phyloP scores from a whole-genome alignment of 2,113 vertebrate genomes.

The Gallinago undulata region DNA sequence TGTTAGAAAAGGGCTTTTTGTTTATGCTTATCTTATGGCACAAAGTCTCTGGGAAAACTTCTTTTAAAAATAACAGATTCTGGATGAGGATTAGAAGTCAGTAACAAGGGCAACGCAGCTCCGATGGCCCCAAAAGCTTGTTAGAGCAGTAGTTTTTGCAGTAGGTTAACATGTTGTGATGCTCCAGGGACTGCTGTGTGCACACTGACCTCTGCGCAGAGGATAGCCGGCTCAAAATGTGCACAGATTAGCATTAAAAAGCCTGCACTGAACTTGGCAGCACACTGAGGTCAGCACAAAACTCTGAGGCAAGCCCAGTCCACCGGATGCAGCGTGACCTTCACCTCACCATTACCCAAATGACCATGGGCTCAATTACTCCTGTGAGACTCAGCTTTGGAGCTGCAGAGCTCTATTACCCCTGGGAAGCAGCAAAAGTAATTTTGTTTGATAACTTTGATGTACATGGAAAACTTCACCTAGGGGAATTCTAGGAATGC shows the following conservation, averaged over 20 bases:
- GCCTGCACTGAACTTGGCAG: background rate
- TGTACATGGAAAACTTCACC: background rate
- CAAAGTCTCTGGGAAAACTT: background rate
- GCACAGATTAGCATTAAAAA: background rate
- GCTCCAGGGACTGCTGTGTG: background rate
- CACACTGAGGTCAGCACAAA: background rate
- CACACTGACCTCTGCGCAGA: background rate
- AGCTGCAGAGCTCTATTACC: background rate
- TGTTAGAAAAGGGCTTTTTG: background rate
- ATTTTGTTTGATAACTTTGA: background rate
- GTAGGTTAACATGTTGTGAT: background rate
- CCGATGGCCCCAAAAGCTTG: background rate
- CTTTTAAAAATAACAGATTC: background rate
- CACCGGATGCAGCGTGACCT: background rate
- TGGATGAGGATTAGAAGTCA: background rate
- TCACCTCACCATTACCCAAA: background rate
- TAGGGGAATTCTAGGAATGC: background rate
- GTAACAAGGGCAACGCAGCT: background rate
- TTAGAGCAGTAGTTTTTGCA: background rate
- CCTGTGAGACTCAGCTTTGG: background rate
- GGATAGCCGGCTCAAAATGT: rapidly evolving
- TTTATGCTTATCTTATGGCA: background rate
- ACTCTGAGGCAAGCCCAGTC: background rate
- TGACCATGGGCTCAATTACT: rapidly evolving
- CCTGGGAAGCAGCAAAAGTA: background rate